phyloP scores from a whole-genome alignment of 2,888 invertebrate genomes.

The Drosophila tanythrix region DNA sequence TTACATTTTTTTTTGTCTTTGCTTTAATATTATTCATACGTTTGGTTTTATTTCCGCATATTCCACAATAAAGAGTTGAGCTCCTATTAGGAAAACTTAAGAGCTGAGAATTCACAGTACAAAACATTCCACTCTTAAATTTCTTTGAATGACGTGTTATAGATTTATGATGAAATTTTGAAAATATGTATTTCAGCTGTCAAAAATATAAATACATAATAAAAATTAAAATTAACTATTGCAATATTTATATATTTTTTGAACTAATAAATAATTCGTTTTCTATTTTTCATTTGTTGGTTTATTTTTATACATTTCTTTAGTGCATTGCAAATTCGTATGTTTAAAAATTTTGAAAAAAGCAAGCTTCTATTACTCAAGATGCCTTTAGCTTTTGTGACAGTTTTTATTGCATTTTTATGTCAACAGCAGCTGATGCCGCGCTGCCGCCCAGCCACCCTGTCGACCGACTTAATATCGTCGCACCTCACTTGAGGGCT shows the following conservation, averaged over 20 bases:
- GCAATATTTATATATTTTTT: neutral
- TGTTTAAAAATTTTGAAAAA: neutral
- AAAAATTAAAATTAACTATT: neutral
- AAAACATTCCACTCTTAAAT: neutral
- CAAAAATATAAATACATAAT: no score
- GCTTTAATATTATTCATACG: neutral
- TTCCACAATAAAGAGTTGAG: neutral
- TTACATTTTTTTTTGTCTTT: neutral
- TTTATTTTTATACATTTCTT: neutral
- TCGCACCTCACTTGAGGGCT: slow-evolving; percentile 24
- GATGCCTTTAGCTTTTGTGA: slow-evolving; percentile 46
- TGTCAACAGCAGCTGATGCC: slow-evolving; percentile 74
- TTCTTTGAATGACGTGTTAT: neutral
- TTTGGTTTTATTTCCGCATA: neutral
- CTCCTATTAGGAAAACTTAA: neutral
- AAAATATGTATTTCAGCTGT: no score
- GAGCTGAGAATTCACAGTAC: neutral
- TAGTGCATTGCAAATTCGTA: slow-evolving; percentile 49
- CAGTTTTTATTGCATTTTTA: slow-evolving; percentile 77
- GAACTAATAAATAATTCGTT: no score
- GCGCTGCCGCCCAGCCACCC: neutral
- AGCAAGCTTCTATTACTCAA: slow-evolving; percentile 22
- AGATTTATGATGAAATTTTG: neutral
- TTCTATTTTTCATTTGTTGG: neutral
- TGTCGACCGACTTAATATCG: slow-evolving; percentile 49